These are phyloP conservation scores for Capreolus pygargus DNA, from an alignment of 2,113 vertebrate species.

Conservation along the genomic window DNA sequence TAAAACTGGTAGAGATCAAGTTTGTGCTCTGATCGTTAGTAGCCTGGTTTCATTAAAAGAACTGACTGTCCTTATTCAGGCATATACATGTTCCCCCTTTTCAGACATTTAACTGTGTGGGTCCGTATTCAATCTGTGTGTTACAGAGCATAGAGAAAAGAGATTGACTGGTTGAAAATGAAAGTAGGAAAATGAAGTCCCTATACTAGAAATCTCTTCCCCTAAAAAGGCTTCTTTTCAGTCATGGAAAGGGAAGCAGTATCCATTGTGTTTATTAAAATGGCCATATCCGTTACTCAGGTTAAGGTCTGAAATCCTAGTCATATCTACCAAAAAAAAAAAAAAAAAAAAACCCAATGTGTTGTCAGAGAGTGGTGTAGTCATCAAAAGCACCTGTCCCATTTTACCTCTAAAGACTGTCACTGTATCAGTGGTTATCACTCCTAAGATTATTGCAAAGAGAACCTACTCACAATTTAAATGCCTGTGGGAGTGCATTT, in stretches of 20 bases:
- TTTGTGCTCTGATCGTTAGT: not conserved
- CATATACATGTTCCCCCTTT: not conserved
- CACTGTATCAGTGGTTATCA: not conserved
- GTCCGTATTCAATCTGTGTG: not conserved
- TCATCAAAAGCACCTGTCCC: not conserved
- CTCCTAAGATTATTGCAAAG: not conserved
- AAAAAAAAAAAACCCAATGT: not conserved
- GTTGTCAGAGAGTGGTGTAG: not conserved
- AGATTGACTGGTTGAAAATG: not conserved
- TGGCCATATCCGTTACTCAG: not conserved
- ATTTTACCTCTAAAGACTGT: not conserved
- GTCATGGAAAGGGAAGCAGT: not conserved
- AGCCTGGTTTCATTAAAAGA: not conserved
- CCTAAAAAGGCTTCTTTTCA: not conserved
- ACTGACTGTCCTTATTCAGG: not conserved
- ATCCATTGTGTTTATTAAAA: not conserved
- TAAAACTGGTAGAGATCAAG: not conserved
- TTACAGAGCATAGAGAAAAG: not conserved
- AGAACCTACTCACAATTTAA: not conserved
- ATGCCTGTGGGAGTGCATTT: not conserved
- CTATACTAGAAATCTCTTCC: not conserved
- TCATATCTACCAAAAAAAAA: not conserved
- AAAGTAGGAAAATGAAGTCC: not conserved
- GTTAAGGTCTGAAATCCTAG: slow-evolving; percentile 13
- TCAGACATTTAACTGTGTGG: not conserved